Conservation (phyloP, 2,797 vertebrate genomes). For the Aphelocoma californica region DNA sequence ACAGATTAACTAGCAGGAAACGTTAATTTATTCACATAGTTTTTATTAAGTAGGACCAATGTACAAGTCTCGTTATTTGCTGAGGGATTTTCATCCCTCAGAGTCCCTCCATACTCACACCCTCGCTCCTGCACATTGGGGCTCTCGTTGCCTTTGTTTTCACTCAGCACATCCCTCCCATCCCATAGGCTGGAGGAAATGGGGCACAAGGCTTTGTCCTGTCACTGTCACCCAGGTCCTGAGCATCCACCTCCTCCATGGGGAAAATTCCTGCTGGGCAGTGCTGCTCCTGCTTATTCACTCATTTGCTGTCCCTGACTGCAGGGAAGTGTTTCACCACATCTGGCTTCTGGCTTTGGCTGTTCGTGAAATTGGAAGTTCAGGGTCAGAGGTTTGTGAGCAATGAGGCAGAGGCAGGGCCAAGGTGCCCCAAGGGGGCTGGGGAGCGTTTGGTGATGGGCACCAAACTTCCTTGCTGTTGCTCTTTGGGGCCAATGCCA, state of each 20-base stretch:
- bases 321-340: neutral
- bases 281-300: neutral
- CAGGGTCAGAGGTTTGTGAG: neutral
- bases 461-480: neutral
- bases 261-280: neutral
- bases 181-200: neutral
- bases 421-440: neutral
- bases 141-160: accelerated
- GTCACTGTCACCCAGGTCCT: neutral
- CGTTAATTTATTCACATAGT: neutral
- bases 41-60: constrained; percentile 14
- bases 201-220: neutral
- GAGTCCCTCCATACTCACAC: neutral
- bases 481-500: neutral
- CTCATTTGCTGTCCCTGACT: neutral
- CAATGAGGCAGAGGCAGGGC: neutral
- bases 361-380: accelerated
- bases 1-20: neutral
- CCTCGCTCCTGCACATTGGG: accelerated
- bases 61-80: neutral
- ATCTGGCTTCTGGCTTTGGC: neutral
- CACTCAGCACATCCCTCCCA: neutral
- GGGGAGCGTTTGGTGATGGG: neutral
- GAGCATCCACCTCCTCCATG: accelerated
- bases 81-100: neutral